Percentiles rank a stretch among this genome's conserved stretches.
phyloP scores from a whole-genome alignment of 2,888 invertebrate genomes.

The Apodemia zela region DNA sequence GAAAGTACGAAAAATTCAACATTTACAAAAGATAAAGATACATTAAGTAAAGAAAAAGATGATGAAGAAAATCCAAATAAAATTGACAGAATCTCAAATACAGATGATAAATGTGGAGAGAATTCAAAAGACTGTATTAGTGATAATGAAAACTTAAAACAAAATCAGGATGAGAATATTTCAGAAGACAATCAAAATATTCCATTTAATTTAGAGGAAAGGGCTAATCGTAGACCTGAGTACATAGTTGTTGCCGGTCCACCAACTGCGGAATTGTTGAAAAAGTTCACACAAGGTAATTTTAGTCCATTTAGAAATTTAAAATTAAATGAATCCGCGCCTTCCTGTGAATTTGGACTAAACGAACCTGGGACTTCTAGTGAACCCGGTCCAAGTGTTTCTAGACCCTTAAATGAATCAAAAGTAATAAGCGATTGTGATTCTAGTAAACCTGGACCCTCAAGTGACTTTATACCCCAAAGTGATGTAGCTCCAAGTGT shows the following conservation, averaged over 20 bases:
- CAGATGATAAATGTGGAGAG: conserved; percentile 9
- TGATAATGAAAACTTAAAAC: not conserved
- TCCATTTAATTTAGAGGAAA: not conserved
- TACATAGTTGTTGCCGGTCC: not conserved
- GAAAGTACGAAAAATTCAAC: not conserved
- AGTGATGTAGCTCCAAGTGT: conserved; percentile 8
- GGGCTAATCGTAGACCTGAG: not conserved
- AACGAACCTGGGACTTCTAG: not conserved
- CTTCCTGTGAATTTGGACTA: not conserved
- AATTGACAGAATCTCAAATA: not conserved
- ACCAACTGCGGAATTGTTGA: not conserved
- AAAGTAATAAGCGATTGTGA: not conserved
- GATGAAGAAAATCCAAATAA: conserved; percentile 3
- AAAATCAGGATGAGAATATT: not conserved
- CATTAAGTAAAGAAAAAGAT: not conserved
- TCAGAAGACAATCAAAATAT: not conserved
- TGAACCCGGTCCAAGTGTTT: not conserved
- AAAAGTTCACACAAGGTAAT: not conserved
- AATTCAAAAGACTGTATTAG: conserved; percentile 10
- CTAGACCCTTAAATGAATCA: not conserved
- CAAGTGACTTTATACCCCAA: not conserved
- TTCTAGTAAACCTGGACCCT: not conserved
- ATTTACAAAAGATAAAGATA: not conserved
- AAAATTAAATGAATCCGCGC: not conserved
- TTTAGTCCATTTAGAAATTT: not conserved